phyloP scores from a whole-genome alignment of 2,888 invertebrate genomes.

The Troides aeacus region DNA sequence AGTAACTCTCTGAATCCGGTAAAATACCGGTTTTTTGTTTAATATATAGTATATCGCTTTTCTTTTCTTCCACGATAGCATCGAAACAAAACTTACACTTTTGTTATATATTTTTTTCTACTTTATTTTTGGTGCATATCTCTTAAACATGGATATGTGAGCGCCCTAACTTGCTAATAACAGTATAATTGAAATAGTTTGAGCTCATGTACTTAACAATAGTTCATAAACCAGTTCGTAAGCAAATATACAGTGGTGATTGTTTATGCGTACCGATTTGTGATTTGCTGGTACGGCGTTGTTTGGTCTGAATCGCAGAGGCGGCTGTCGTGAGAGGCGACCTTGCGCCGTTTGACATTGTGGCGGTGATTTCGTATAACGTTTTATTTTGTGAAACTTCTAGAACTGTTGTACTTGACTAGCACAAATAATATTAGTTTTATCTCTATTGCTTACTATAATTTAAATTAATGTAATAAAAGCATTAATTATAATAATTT shows the following conservation, averaged over 20 bases:
- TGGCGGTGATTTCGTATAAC: conserved; percentile 59
- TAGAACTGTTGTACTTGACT: conserved; percentile 33
- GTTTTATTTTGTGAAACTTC: conserved; percentile 46
- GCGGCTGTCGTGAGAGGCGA: conserved; percentile 66
- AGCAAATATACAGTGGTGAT: conserved; percentile 45
- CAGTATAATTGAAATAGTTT: conserved; percentile 34
- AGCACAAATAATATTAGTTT: not conserved
- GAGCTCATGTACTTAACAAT: conserved; percentile 39
- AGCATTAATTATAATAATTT: no score
- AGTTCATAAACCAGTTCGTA: conserved; percentile 40
- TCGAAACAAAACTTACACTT: no score
- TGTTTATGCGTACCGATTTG: conserved; percentile 44
- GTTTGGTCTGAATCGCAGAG: conserved; percentile 45
- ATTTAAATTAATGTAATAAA: no score
- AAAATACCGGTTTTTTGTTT: no score
- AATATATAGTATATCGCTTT: no score
- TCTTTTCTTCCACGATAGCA: no score
- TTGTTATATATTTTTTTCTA: no score
- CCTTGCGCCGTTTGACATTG: conserved; percentile 72
- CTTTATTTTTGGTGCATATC: no score
- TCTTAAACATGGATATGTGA: no score
- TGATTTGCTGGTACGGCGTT: conserved; percentile 44
- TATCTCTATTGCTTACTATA: not conserved
- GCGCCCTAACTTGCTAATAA: conserved; percentile 35
- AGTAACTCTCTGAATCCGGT: no score